Evolutionary conservation across 2,797 vertebrate genomes (phyloP), one percentile per base, ranked within the genome.

Genomic region (Tokudaia muenninki): DNA sequence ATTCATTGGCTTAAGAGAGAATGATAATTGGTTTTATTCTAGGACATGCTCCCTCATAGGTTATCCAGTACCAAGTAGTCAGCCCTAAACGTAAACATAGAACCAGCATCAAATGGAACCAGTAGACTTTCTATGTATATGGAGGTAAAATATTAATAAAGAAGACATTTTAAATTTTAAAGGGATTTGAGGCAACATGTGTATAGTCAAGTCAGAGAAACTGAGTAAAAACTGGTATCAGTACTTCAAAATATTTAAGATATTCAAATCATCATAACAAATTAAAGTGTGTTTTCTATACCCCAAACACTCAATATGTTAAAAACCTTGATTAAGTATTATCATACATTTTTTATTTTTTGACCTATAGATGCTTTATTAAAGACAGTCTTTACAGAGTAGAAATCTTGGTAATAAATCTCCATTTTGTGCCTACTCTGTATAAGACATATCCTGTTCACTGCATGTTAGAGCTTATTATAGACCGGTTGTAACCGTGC

Each of bases 381-480:
- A 86, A 78, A 86, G 21, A 70, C 3, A n/a, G 3, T 70, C 13
- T 21, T 47, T 77, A 14, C 1, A 59, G 17, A 63, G 37, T 34
- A 61, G 19, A 16, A n/a, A 80, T 50, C 12, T 55, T 12, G 74
- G 6, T 24, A 55, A 5, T 65, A 79, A 41, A 70, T 31, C 21
- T 90, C 31, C 22, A 2, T 29, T 84, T 74, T 83, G 7, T 84
- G 24, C 16, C 22, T 75, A 2, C 1, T 21, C 2, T 10, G 0
- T 65, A 16, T 11, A 50, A 34, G 6, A 34, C 1, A 8, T 80
- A 12, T 37, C 29, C 67, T 70, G 1, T 80, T 47, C 61, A 17
- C 21, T 41, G 5, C 9, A 17, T 3, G 26, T 12, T 31, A 0
- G 1, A 44, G 70, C 5, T 67, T n/a, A 1, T 57, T 55, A 9